These are phyloP conservation scores for Drosophila varians DNA, from an alignment of 1,140 invertebrate genomes.

Conservation along the genomic window DNA sequence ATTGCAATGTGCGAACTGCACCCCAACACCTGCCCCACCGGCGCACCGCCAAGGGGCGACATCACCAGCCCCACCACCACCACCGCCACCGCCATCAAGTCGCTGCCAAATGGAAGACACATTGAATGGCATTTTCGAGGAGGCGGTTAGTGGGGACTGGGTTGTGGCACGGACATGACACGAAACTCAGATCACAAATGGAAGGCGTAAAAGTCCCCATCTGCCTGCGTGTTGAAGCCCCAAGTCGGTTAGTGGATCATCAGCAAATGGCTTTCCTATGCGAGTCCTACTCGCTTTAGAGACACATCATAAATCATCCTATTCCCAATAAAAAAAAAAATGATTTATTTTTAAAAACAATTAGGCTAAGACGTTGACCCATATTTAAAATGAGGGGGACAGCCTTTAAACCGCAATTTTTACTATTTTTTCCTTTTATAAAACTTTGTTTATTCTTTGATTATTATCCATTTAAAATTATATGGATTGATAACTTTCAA, in stretches of 20 bases:
- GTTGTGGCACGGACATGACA: background rate
- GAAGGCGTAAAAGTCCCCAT: slow-evolving; percentile 13
- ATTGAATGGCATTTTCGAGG: slow-evolving; percentile 34
- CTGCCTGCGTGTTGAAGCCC: slow-evolving; percentile 1
- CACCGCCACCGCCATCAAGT: background rate
- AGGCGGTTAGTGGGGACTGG: background rate
- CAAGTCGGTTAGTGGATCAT: slow-evolving; percentile 36
- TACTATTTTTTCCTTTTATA: background rate
- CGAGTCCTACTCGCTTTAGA: background rate
- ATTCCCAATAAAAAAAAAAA: slow-evolving; percentile 2
- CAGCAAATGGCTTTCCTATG: slow-evolving; percentile 20
- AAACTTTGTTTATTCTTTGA: too few relatives aligned
- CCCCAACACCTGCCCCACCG: slow-evolving; percentile 36
- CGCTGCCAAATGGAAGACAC: slow-evolving; percentile 37
- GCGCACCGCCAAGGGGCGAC: slow-evolving; percentile 5
- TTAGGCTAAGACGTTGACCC: slow-evolving; percentile 6
- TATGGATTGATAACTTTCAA: too few relatives aligned
- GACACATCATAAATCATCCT: slow-evolving; percentile 34
- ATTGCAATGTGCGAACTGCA: slow-evolving; percentile 24
- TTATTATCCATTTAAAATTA: too few relatives aligned
- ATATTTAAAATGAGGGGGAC: background rate
- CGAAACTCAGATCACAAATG: slow-evolving; percentile 21
- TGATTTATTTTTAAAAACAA: background rate
- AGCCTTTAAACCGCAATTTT: background rate
- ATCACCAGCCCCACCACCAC: background rate